Base-by-base conservation (phyloP, 2,888 invertebrate genomes). In the Aromia moschata region DNA sequence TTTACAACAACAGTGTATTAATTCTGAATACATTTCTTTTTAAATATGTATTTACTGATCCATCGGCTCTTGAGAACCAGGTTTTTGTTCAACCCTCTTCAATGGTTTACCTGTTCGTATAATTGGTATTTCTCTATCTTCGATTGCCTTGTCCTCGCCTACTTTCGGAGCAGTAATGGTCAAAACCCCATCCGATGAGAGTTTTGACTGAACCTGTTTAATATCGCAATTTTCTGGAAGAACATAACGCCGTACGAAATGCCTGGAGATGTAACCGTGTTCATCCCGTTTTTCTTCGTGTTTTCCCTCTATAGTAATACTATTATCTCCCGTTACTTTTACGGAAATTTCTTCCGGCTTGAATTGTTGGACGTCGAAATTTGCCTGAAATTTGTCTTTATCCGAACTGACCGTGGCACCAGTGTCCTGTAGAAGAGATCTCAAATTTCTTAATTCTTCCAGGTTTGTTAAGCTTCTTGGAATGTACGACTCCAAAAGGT, bases 221-320 rank as follows among this genome's bases (percentile, higher is more conserved):
- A 89, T 85, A 51, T 93, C 89, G 47, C 88, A 87, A 33, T 86
- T 86, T 9, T 85, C 80, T 0, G 90, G 90, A 38, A 91, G 80
- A 69, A 87, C 82, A 74, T 90, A 90, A 25, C 79, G 63, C 62
- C 93, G 85, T 0, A 83, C 73, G 60, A 94, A 93, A 77, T 93
- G 92, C n/a, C 93, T 85, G 2, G 93, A 90, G 53, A 94, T 86
- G 78, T 80, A 89, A 3, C 91, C 91, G 69, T 93, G 92, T 70
- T 93, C 92, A 75, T 93, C 93, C 65, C 86, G 88, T 69, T 89
- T 91, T 77, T 93, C 93, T 74, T 93, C 92, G 76, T 94, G 93
- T 74, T 89, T 92, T 47, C 91, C 92, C 75, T 90, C 89, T 1
- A 90, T 86, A 1, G 90, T 74, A 0, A 91, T 84, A 58, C 83